Base-by-base conservation (phyloP, 2,888 invertebrate genomes). In the Chloromyia formosa region DNA sequence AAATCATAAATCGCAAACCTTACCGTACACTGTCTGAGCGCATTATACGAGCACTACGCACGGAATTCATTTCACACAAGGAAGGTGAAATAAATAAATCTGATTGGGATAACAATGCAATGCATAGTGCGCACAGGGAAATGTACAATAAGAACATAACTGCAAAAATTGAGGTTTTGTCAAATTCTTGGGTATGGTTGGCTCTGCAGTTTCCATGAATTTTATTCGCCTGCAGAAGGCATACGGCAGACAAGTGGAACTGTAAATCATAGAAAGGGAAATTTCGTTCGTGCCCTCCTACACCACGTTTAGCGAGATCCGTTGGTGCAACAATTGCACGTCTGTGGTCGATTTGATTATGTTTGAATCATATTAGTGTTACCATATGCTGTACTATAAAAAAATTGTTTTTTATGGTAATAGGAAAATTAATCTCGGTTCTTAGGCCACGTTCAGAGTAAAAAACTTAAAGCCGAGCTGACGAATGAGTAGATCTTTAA, bases 1-100 rank as follows among this genome's bases (percentile, higher is more conserved):
- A 71, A 71, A 35, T 40, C 56, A 71, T 71, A 71, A 71, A 71
- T 71, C 58, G 71, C 58, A 58, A 56, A 58, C 35, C 35, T 58
- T 35, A 58, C 22, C 40, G 42, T 58, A 71, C 42, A 56, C 58
- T 18, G 71, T 56, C 71, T 58, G 58, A 58, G 18, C 40, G 58
- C 40, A 20, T 2, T 49, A 2, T 4, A 49, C 49, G 12, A 2
- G 3, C 20, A 42, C 71, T 71, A 56, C 58, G 71, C 71, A 71
- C 18, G 58, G 53, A 68, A 68, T 68, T 49, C 49, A 66, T 69
- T 69, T 53, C 23, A 18, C 54, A 54, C 27, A 56, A 35, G 20
- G 58, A 58, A 71, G 18, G 40, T 58, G 42, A 71, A 56, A 58
- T 58, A 58, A 56, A 71, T 71, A 71, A 71, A 71, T 40, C 16